These are phyloP conservation scores for Myiotriccus ornatus DNA, from an alignment of 2,797 vertebrate genomes.

Conservation along the genomic window DNA sequence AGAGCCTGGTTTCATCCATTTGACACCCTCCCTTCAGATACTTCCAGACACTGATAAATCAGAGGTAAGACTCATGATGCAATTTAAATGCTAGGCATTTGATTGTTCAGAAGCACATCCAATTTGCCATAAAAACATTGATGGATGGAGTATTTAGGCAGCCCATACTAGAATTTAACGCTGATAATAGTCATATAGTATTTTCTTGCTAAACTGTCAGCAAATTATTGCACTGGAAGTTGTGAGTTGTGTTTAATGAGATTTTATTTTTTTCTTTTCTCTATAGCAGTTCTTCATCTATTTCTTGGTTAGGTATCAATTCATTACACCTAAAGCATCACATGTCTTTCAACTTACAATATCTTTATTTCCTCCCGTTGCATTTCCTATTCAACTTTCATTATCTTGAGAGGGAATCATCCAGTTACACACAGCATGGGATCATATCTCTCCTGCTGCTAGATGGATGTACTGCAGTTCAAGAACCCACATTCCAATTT, in stretches of 20 bases:
- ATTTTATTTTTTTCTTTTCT: background rate
- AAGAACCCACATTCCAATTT: conserved; percentile 55
- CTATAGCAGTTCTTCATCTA: background rate
- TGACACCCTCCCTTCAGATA: background rate
- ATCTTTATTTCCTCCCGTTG: conserved; percentile 41
- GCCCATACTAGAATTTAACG: background rate
- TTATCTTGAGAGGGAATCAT: conserved; percentile 72
- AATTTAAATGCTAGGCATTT: background rate
- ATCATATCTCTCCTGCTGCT: conserved; percentile 66
- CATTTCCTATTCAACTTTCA: conserved; percentile 71
- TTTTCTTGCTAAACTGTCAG: background rate
- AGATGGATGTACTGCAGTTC: conserved; percentile 65
- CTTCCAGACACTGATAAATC: background rate
- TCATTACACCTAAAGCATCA: conserved; percentile 62
- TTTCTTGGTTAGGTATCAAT: conserved; percentile 25
- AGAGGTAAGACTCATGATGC: background rate
- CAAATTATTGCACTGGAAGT: background rate
- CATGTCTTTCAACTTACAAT: conserved; percentile 65
- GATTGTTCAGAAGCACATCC: background rate
- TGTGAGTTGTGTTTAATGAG: background rate
- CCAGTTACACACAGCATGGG: conserved; percentile 68
- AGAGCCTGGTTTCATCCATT: background rate
- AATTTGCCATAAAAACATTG: background rate
- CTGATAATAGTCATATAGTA: background rate
- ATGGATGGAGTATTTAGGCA: background rate